Evolutionary conservation across 23 tunicate species (phyloP), one percentile per base, ranked within the genome.

Genomic region (Styela plicata): DNA sequence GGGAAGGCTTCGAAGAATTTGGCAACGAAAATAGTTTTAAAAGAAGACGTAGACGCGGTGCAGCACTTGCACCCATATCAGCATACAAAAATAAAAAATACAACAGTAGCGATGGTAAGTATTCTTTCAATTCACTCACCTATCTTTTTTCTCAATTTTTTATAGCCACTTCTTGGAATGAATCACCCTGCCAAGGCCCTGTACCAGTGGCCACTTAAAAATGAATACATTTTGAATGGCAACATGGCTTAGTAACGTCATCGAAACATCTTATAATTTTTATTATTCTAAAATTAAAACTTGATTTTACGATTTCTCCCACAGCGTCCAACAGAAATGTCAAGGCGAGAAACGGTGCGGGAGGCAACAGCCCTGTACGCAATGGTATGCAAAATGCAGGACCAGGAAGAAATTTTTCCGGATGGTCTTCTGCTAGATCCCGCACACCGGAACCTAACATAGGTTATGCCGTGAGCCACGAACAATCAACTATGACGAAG

Each of bases 11-110:
- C 35, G 98, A 88, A 34, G 98, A 93, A 63, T 93, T 93, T 34
- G 98, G 94, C 29, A 88, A 85, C 89, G 98, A 93, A 70, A 93
- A 93, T 82, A 93, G 98, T 80, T 93, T 93, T 84, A 93, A 93
- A 64, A 53, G 98, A 29, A 80, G 98, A 29, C 74, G 98, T 57
- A 36, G 98, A 76, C 84, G 98, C 13, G 98, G 98, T 0, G 93
- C 93, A 7, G 78, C 98, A 1, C 37, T 88, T 31, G 90, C 90
- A 25, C 97, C 97, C 2, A 91, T 91, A 26, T 91, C 97, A 13
- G 97, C 97, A 1, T 91, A 91, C 84, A 86, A 83, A 66, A 81
- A 85, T 27, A 91, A 86, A 68, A 91, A 91, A 78, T 77, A 65
- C 28, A 69, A 30, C 37, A 80, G 68, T 64, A 79, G 64, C 62